A percentile compares a stretch with the other conserved stretches of the same genome.
Evolutionary conservation across 2,113 vertebrate species (phyloP).

Genomic region (Excalfactoria chinensis): DNA sequence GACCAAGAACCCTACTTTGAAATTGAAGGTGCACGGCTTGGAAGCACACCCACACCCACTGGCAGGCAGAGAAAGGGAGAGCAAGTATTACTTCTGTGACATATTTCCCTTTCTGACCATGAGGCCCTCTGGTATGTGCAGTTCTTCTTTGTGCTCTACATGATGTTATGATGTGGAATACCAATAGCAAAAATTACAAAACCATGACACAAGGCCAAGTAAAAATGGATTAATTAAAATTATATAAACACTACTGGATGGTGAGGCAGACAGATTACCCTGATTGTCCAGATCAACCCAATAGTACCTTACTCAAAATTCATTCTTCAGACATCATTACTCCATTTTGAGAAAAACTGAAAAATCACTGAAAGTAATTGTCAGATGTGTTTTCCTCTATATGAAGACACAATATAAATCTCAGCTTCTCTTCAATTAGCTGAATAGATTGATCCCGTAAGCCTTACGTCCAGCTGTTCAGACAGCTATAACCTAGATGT

Average conservation of each 20-base stretch:
- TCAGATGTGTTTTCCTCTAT: background rate
- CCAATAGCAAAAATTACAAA: too few relatives aligned
- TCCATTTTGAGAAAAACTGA: background rate
- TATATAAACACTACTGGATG: background rate
- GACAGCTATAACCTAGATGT: background rate
- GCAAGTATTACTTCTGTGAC: too few relatives aligned
- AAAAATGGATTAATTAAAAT: background rate
- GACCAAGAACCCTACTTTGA: too few relatives aligned
- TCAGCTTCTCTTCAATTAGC: background rate
- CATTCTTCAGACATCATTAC: background rate
- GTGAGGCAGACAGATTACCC: background rate
- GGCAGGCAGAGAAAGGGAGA: too few relatives aligned
- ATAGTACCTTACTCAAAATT: background rate
- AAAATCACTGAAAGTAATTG: background rate
- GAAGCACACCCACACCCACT: too few relatives aligned
- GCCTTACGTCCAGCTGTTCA: background rate
- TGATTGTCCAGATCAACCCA: rapidly evolving
- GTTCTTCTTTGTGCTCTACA: too few relatives aligned
- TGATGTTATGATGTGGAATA: too few relatives aligned
- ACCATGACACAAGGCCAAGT: background rate
- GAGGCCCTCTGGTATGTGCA: too few relatives aligned
- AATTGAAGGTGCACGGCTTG: too few relatives aligned
- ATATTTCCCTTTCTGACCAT: too few relatives aligned
- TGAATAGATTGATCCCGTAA: background rate
- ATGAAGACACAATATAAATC: background rate